These are phyloP conservation scores for Lycia hirtaria DNA, from an alignment of 2,888 invertebrate species.

Conservation along the genomic window DNA sequence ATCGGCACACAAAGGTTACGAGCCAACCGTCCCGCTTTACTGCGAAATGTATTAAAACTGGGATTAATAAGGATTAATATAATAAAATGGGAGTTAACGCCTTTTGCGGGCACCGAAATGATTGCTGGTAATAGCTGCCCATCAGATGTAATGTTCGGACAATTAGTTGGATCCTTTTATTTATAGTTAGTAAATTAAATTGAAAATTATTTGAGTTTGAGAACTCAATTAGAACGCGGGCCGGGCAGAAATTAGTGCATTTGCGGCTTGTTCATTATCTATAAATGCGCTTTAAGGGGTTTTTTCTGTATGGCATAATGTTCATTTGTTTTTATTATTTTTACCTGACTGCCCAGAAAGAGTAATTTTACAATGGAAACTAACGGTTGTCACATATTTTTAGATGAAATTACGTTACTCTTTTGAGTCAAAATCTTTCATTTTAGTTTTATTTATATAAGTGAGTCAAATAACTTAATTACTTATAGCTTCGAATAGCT, in stretches of 20 bases:
- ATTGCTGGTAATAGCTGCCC: conserved; percentile 35
- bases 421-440: too few species aligned
- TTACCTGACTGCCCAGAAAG: too few species aligned
- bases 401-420: too few species aligned
- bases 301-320: too few species aligned
- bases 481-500: too few species aligned
- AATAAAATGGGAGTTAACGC: conserved; percentile 64
- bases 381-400: too few species aligned
- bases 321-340: too few species aligned
- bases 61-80: conserved; percentile 75
- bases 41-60: conserved; percentile 60
- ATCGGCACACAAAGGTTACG: conserved; percentile 51
- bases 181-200: conserved; percentile 45
- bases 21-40: conserved; percentile 63
- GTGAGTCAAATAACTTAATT: too few species aligned
- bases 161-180: conserved; percentile 43
- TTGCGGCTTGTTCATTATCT: too few species aligned
- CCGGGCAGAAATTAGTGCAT: not conserved
- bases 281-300: too few species aligned
- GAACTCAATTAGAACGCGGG: conserved; percentile 13
- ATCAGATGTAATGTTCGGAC: conserved; percentile 38
- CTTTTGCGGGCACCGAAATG: conserved; percentile 41
- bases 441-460: too few species aligned
- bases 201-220: conserved; percentile 18
- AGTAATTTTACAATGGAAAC: too few species aligned